Evolutionary conservation across 2,888 invertebrate genomes (phyloP).

Genomic region (Cantharis nigra): DNA sequence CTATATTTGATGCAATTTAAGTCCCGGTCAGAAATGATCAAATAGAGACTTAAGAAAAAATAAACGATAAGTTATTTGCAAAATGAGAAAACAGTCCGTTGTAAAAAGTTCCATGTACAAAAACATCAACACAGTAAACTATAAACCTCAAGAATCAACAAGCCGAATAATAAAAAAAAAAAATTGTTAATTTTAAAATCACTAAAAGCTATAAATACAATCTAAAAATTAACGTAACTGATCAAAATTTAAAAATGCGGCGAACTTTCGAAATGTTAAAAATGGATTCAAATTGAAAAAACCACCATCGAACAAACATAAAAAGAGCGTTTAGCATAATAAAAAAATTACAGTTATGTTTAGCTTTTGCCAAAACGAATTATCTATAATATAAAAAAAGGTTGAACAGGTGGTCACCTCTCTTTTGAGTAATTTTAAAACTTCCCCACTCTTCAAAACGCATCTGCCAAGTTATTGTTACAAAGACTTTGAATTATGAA

Average conservation of each 20-base stretch:
- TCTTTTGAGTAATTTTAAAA: background rate
- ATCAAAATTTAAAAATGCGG: background rate
- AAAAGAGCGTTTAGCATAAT: background rate
- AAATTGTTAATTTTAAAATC: background rate
- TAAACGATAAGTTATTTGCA: background rate
- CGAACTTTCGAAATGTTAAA: background rate
- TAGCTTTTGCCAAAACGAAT: background rate
- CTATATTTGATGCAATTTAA: background rate
- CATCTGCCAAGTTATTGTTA: background rate
- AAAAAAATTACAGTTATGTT: background rate
- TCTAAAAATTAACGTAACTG: background rate
- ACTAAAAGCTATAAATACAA: background rate
- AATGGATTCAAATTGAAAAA: background rate
- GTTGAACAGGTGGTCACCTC: background rate
- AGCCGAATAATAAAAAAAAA: background rate
- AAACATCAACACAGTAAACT: background rate
- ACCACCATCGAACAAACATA: background rate
- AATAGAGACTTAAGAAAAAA: background rate
- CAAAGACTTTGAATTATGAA: background rate
- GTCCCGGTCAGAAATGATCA: background rate
- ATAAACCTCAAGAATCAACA: background rate
- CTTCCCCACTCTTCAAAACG: background rate
- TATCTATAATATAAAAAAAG: background rate
- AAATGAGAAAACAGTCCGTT: conserved; percentile 5
- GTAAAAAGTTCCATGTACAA: background rate